Percentiles rank a stretch among this genome's conserved stretches.
Evolutionary conservation across 2,888 invertebrate genomes (phyloP).

Genomic region (Limenitis camilla): DNA sequence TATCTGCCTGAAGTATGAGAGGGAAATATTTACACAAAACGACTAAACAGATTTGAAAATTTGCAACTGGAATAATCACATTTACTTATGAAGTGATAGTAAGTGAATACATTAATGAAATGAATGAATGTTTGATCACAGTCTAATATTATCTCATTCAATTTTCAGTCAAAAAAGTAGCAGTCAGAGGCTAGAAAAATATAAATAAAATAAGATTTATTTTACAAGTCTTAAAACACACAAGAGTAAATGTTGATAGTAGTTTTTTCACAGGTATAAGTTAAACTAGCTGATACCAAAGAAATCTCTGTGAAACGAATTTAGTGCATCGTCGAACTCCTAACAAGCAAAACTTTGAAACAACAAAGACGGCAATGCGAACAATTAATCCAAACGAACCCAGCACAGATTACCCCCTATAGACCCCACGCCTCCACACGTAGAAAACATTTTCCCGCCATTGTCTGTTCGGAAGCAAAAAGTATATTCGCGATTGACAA

Average conservation of each 20-base stretch:
- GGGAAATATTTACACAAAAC: no score
- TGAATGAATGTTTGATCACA: no score
- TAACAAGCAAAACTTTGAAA: constrained; percentile 55
- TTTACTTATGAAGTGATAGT: no score
- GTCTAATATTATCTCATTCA: no score
- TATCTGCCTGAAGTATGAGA: no score
- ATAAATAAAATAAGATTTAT: no score
- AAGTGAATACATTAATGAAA: no score
- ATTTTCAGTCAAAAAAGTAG: no score
- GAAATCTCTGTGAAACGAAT: constrained; percentile 30
- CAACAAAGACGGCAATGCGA: constrained; percentile 66
- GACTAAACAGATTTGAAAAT: no score
- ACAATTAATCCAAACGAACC: constrained; percentile 68
- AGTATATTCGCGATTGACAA: constrained; percentile 61
- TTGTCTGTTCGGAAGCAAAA: constrained; percentile 63
- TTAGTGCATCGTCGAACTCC: constrained; percentile 47
- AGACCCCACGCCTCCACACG: constrained; percentile 53
- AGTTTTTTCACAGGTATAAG: not conserved
- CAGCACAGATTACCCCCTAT: constrained; percentile 66
- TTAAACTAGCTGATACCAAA: not conserved
- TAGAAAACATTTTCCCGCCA: constrained; percentile 66
- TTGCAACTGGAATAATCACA: no score
- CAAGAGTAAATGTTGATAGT: not conserved
- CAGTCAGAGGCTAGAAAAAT: no score
- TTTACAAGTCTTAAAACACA: no score